Conservation (phyloP, 2,888 invertebrate genomes). For the Athalia cordata region DNA sequence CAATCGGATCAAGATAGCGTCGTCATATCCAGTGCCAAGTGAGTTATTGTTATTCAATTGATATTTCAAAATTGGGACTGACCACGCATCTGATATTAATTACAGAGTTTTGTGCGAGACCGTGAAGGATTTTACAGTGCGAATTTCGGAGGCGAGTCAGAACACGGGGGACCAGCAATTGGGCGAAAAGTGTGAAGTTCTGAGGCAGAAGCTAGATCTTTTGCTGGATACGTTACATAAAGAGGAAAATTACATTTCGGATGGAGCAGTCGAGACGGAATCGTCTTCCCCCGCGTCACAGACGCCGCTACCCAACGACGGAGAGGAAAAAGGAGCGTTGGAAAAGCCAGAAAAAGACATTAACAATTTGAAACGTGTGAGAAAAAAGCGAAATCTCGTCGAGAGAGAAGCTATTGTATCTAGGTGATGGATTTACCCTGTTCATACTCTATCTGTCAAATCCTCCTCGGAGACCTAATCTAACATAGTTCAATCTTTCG, state of each 20-base stretch:
- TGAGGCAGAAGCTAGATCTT: slow-evolving; percentile 85
- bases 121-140: slow-evolving; percentile 83
- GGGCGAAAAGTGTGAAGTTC: slow-evolving; percentile 81
- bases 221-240: slow-evolving; percentile 83
- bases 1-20: slow-evolving; percentile 86
- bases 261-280: slow-evolving; percentile 65
- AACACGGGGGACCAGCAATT: slow-evolving; percentile 79
- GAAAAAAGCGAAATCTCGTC: slow-evolving; percentile 72
- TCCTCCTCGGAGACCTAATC: not conserved
- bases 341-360: slow-evolving; percentile 77
- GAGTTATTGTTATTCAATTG: slow-evolving; percentile 59
- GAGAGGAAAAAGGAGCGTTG: slow-evolving; percentile 72
- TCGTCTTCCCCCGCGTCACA: slow-evolving; percentile 38
- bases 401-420: slow-evolving; percentile 78
- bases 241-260: slow-evolving; percentile 75
- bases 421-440: slow-evolving; percentile 58
- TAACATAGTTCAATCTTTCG: slow-evolving; percentile 65
- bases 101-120: slow-evolving; percentile 83
- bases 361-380: slow-evolving; percentile 72
- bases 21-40: slow-evolving; percentile 84
- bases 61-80: not conserved
- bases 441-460: not conserved
- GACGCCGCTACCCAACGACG: slow-evolving; percentile 54
- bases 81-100: not conserved
- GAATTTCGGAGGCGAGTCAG: slow-evolving; percentile 77